Base-by-base conservation (phyloP, 2,113 vertebrate genomes). In the Trichomycterus rosablanca region DNA sequence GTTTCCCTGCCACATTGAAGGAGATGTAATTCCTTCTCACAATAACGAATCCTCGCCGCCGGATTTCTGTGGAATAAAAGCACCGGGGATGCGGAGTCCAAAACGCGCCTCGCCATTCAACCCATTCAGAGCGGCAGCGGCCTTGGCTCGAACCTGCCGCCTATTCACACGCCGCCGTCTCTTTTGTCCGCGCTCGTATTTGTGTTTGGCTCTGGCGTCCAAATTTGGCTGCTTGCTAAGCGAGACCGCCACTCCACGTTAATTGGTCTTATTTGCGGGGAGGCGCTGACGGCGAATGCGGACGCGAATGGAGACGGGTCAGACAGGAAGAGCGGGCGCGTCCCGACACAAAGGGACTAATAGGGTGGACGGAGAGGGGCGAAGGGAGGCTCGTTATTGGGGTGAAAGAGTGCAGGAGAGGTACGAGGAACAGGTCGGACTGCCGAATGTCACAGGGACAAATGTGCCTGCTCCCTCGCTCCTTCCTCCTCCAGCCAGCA, bases 181-280 rank as follows among this genome's bases (percentile, higher is more conserved):
- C 66, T 59, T 66, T 66, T 66, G 52, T 62, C 48, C 2, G 7
- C 39, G 37, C 32, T 24, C 48, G 48, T 46, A 61, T 66, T 65
- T 65, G 42, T 22, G 26, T 43, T 64, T 53, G 32, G 58, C 66
- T 62, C 24, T 57, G 57, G 62, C 57, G 46, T 52, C 53, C 11
- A 4, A 46, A 63, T 63, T 53, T 28, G 26, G 28, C 7, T 66
- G 30, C 70, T 74, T 67, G 63, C 51, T 15, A 51, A 48, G 50
- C 16, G 42, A 57, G 45, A 30, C 59, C 34, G 43, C 59, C 19
- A n/a, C 32, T 30, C 8, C 37, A 19, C 39, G 23, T 70, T 55
- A 63, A 74, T 70, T 67, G 67, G 67, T 59, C 26, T 67, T 70
- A 53, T 57, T 46, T 74, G 18, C 34, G 35, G 37, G 11, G 40